Evolutionary conservation across 2,888 invertebrate species (phyloP), one percentile per base, ranked within the genome.

Genomic region (Anthophora plumipes): DNA sequence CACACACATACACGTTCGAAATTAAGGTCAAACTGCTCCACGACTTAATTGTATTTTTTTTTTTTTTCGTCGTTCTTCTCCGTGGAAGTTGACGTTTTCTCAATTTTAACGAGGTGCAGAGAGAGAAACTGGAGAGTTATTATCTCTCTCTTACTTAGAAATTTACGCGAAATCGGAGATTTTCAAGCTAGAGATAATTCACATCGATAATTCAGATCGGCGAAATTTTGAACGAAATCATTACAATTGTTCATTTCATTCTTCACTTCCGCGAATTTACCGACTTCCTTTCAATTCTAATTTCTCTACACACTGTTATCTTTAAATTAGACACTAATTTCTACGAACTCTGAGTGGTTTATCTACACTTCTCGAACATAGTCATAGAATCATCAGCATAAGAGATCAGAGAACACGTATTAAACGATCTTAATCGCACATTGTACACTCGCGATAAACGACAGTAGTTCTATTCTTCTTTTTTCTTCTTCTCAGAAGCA

Each of bases 351-450:
- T 37, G 57, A n/a, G 25, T 5, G 17, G 3, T 22, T 70, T 79
- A 79, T 79, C 70, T 70, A 79, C 79, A 48, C 70, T 66, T 48
- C 54, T 14, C 41, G 5, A 41, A n/a, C 78, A 57, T 68, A 20
- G 41, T 55, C 77, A 37, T 50, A 22, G 70, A 39, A 64, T 48
- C 41, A n/a, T 68, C 68, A 50, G 22, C 12, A 31, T n/a, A n/a
- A 14, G 17, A 20, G 8, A 17, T 25, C 25, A 20, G 4, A 37
- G 31, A 2, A 55, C 50, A 66, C 64, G 25, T 60, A n/a, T 48
- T 37, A 48, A 60, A 69, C 1, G 22, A n/a, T 8, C 50, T 3
- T 31, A 14, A 31, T 37, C 7, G 22, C 12, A 22, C 25, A 59
- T 25, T 4, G 0, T 39, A 52, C 64, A 59, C 59, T 52, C 55